phyloP scores from a whole-genome alignment of 1,140 invertebrate species.

The Zaprionus nigranus region DNA sequence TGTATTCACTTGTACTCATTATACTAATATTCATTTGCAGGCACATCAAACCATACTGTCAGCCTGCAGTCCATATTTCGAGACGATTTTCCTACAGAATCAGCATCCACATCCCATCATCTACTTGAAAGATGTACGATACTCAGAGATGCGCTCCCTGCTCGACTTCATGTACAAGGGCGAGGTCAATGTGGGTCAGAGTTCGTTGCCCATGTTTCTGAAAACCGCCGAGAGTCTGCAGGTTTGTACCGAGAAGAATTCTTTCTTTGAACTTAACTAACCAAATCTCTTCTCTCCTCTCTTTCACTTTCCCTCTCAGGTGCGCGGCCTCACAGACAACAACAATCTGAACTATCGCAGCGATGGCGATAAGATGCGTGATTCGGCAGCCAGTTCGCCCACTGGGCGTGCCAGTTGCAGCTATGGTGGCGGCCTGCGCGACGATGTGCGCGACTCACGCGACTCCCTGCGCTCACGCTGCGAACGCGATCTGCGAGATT shows the following conservation, averaged over 20 bases:
- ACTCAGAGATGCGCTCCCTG: constrained; percentile 93
- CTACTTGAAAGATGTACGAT: constrained; percentile 95
- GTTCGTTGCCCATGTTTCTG: constrained; percentile 93
- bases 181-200: constrained; percentile 94
- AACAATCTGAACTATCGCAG: constrained; percentile 88
- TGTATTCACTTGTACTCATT: not conserved
- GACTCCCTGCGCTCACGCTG: constrained; percentile 72
- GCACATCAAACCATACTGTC: constrained; percentile 97
- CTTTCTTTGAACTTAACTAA: not conserved
- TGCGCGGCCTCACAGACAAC: constrained; percentile 93
- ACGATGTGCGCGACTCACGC: constrained; percentile 69
- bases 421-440: constrained; percentile 48
- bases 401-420: constrained; percentile 70
- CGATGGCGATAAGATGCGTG: constrained; percentile 80
- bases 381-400: constrained; percentile 77
- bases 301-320: constrained; percentile 41
- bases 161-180: constrained; percentile 96
- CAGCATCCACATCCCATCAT: constrained; percentile 96
- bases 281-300: not conserved
- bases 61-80: constrained; percentile 97
- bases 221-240: constrained; percentile 96
- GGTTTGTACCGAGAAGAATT: constrained; percentile 85
- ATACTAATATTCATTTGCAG: constrained; percentile 60
- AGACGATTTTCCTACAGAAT: constrained; percentile 96
- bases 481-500: constrained; percentile 75